Evolutionary conservation across 2,113 vertebrate genomes (phyloP).

Genomic region (Colossoma macropomum): DNA sequence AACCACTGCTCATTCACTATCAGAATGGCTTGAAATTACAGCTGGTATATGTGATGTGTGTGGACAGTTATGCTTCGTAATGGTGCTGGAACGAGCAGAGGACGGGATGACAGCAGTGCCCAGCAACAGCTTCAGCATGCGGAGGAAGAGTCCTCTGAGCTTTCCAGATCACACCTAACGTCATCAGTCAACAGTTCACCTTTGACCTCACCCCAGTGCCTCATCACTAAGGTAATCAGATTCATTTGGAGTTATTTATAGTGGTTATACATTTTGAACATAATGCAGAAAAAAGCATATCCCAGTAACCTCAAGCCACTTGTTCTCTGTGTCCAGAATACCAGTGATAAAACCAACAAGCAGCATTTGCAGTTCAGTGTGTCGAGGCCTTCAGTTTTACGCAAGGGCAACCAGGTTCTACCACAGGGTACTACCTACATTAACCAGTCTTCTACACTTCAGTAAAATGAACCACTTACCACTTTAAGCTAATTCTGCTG

Average conservation of each 20-base stretch:
- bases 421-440: slow-evolving; percentile 45
- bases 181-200: slow-evolving; percentile 4
- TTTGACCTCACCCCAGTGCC: slow-evolving; percentile 18
- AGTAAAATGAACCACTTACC: no score
- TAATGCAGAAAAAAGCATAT: background rate
- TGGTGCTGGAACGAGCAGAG: slow-evolving; percentile 32
- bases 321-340: slow-evolving; percentile 51
- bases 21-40: background rate
- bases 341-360: slow-evolving; percentile 49
- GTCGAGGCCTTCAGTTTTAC: slow-evolving; percentile 63
- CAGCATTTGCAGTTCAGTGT: slow-evolving; percentile 47
- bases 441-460: background rate
- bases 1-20: no score
- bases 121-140: background rate
- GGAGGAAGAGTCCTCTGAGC: slow-evolving; percentile 16
- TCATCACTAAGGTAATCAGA: slow-evolving; percentile 43
- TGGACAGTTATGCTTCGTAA: slow-evolving; percentile 51
- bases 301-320: background rate
- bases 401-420: slow-evolving; percentile 54
- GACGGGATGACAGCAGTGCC: slow-evolving; percentile 7
- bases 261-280: background rate
- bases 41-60: background rate
- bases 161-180: slow-evolving; percentile 32
- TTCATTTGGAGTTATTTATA: background rate
- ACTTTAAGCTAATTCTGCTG: no score